Evolutionary conservation across 2,888 invertebrate genomes (phyloP), one percentile per base, ranked within the genome.

Genomic region (Argyresthia albistria): DNA sequence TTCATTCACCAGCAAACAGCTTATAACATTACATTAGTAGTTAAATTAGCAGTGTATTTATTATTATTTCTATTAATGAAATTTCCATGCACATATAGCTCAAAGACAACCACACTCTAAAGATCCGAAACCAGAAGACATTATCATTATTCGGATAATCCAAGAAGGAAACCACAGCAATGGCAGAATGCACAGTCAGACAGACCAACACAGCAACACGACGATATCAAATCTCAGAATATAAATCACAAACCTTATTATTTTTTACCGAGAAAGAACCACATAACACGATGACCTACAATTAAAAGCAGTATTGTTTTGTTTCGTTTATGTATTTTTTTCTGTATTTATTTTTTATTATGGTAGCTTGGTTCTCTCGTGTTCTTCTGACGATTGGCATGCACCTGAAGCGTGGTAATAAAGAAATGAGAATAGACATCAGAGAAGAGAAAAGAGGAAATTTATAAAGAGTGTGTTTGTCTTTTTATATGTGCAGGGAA

Each of bases 401-500:
- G 84, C 80, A 76, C 72, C 69, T 69, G 73, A 76, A 74, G 73
- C 76, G 72, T 70, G 69, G 69, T 65, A 69, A 69, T 62, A 67
- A 64, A 69, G 63, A 73, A 66, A 73, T 64, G 61, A 60, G 58
- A 60, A 50, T 58, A 58, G 65, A 60, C 9, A 14, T 39, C 15
- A 12, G 48, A 64, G 56, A 59, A 61, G 60, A 65, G 66, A 64
- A 61, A 66, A 66, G 66, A 62, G 61, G 62, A 68, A 67, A 67
- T 57, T 56, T 43, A 66, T 74, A 73, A 76, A 81, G 88, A 84
- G 88, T 88, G 88, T 88, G 88, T 80, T 80, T 74, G 84, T 81
- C 83, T 81, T 74, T 80, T 87, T 87, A 88, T 86, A 80, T 87
- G 87, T 86, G 87, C 87, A 87, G 88, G 88, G 80, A 74, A 73